Conservation (phyloP, 2,888 invertebrate species). For the Laspeyria flexula region DNA sequence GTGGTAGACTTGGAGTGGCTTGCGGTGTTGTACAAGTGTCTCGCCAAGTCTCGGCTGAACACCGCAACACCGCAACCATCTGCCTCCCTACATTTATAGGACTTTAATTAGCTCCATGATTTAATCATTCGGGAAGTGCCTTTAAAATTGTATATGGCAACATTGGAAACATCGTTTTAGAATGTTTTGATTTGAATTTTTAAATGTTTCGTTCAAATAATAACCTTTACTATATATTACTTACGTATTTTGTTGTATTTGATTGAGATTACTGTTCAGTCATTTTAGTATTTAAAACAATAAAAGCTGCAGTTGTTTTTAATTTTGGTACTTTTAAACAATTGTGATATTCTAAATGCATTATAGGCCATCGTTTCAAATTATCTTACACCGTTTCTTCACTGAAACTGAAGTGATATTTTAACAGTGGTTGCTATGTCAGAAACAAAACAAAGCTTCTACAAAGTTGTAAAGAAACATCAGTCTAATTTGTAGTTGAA, state of each 20-base stretch:
- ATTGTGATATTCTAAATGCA: no score
- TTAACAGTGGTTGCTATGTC: slow-evolving; percentile 24
- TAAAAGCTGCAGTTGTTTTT: no score
- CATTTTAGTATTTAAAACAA: no score
- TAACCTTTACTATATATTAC: no score
- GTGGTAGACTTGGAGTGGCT: slow-evolving; percentile 1
- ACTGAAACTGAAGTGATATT: slow-evolving; percentile 1
- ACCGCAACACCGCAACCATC: slow-evolving; percentile 25
- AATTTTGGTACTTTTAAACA: no score
- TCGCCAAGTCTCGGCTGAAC: slow-evolving; percentile 7
- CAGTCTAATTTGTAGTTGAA: slow-evolving; percentile 64
- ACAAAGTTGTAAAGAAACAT: slow-evolving; percentile 57
- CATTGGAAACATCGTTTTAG: no score
- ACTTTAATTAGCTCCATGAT: slow-evolving; percentile 26
- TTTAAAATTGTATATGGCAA: not conserved
- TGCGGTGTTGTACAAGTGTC: slow-evolving; percentile 12
- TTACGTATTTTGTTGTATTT: no score
- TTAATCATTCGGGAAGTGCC: not conserved
- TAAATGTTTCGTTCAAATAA: no score
- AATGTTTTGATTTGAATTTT: no score
- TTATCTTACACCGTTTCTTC: no score
- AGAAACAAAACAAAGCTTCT: slow-evolving; percentile 41
- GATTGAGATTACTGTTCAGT: no score
- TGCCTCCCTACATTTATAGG: slow-evolving; percentile 29
- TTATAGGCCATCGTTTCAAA: no score